Percentiles rank a stretch among this genome's conserved stretches.
These are phyloP conservation scores for Chelidonichthys spinosus DNA, from an alignment of 2,797 vertebrate genomes.

Conservation along the genomic window DNA sequence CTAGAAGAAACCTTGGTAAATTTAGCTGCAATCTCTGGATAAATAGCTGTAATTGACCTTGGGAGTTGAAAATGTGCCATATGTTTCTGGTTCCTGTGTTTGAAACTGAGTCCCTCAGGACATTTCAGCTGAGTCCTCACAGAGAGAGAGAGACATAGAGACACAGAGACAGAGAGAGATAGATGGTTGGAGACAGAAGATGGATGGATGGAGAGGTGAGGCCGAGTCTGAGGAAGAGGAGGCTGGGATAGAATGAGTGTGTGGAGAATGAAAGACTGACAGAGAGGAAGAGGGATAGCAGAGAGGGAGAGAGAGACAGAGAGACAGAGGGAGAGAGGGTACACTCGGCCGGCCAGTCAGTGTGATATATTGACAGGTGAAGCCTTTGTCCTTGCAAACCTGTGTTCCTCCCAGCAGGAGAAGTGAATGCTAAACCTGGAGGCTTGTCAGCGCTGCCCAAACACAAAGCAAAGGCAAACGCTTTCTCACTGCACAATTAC, in stretches of 20 bases:
- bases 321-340: conserved; percentile 36
- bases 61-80: conserved; percentile 89
- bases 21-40: conserved; percentile 87
- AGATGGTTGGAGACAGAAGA: conserved; percentile 74
- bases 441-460: conserved; percentile 81
- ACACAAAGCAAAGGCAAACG: conserved; percentile 70
- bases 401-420: conserved; percentile 88
- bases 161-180: conserved; percentile 58
- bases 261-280: conserved; percentile 73
- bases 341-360: conserved; percentile 82
- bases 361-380: conserved; percentile 91
- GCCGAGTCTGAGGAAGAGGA: conserved; percentile 60
- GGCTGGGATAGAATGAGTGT: conserved; percentile 67
- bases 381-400: conserved; percentile 88
- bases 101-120: conserved; percentile 87
- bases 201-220: conserved; percentile 75
- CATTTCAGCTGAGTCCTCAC: conserved; percentile 84
- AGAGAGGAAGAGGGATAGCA: conserved; percentile 66
- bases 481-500: conserved; percentile 84
- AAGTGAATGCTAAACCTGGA: conserved; percentile 84
- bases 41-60: conserved; percentile 91
- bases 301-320: conserved; percentile 34
- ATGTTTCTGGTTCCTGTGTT: conserved; percentile 89
- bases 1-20: conserved; percentile 87
- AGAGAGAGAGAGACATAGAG: conserved; percentile 63